Base-by-base conservation (phyloP, 2,113 vertebrate genomes). In the Cochlearius cochlearius region DNA sequence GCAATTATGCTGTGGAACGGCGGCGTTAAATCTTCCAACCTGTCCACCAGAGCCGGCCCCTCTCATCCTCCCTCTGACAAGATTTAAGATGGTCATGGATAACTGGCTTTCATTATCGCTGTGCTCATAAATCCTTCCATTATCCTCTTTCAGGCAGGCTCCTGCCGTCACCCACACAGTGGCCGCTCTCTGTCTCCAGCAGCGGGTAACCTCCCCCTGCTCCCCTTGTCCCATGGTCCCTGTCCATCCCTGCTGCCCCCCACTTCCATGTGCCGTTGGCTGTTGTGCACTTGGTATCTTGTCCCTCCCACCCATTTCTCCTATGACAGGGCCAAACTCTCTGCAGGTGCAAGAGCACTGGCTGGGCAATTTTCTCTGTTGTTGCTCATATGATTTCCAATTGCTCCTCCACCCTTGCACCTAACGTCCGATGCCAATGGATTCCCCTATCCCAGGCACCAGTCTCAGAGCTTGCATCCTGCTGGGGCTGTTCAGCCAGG, bases 31-130 rank as follows among this genome's bases (percentile, higher is more conserved):
- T 94, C 91, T 95, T 43, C 76, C 62, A 79, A 0, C 76, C 83
- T 90, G 69, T 69, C 75, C 22, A 2, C 52, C 1, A 13, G 76
- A 95, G 94, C 59, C 1, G 0, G 25, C 66, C 62, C 74, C 49
- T 69, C 89, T 91, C 86, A 67, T 93, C 91, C 62, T 73, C 43
- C 38, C n/a, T 26, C 74, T 86, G 91, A 77, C 91, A 83, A 86
- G 92, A 86, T 91, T 91, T 79, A 92, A 72, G 94, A 64, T 91
- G 94, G 84, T 96, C 88, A 95, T 0, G 5, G 91, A 5, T 88
- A 96, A 92, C 86, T 91, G 92, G 27, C 88, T 96, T 94, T 90
- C 89, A 64, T 91, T 79, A 67, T 43, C 4, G 10, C 79, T 39
- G 39, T 47, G 67, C 89, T 77, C 86, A 71, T 91, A 83, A 96